Evolutionary conservation across 1,140 invertebrate species (phyloP).

Genomic region (Arion vulgaris): DNA sequence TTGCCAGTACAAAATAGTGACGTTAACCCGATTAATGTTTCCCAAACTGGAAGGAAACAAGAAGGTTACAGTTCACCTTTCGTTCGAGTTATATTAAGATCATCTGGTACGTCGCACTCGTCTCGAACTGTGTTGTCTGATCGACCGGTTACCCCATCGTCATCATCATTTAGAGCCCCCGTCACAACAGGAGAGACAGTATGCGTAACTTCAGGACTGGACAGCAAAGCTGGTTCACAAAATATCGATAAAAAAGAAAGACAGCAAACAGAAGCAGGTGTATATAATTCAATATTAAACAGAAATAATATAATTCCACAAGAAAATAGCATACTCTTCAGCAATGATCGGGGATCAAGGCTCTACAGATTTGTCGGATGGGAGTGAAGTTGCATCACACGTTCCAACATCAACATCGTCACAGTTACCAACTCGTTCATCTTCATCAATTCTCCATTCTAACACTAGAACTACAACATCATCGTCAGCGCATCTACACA

Average conservation of each 20-base stretch:
- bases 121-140: background rate
- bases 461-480: background rate
- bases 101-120: background rate
- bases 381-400: background rate
- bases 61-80: background rate
- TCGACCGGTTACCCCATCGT: background rate
- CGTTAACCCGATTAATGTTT: background rate
- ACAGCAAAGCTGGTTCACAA: background rate
- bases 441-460: background rate
- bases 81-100: background rate
- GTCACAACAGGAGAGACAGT: conserved; percentile 31
- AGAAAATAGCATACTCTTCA: no score
- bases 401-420: background rate
- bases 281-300: no score
- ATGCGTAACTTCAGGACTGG: background rate
- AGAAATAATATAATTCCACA: no score
- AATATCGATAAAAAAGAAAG: background rate
- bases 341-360: no score
- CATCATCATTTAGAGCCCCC: conserved; percentile 6
- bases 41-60: background rate
- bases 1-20: background rate
- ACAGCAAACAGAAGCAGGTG: background rate
- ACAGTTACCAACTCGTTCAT: background rate
- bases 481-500: background rate
- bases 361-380: no score